Evolutionary conservation across 2,797 vertebrate species (phyloP), one percentile per base, ranked within the genome.

Genomic region (Myotis planiceps): DNA sequence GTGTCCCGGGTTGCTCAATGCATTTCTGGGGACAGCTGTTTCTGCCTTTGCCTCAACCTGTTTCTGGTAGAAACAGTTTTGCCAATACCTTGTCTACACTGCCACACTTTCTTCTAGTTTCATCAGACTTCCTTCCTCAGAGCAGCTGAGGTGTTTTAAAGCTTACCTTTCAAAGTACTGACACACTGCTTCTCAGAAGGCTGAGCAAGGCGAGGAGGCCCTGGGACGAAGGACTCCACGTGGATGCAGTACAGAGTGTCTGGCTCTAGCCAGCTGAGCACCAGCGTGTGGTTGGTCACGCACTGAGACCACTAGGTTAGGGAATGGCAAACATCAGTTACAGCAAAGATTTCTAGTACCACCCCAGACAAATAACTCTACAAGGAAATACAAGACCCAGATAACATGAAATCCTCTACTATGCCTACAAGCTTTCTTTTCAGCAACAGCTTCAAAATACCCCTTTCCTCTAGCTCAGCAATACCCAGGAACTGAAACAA

Each of bases 241-340:
- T 85, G 98, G 74, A 99, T 39, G 39, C 99, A 99, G 32, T 99
- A 99, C 65, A 68, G 66, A 6, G 98, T 99, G 94, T 96, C 95
- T 0, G 98, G 96, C 25, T 99, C 96, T 97, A 99, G 96, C 97
- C 96, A 85, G 39, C 93, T 76, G 83, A 98, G 96, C 68, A 97
- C 92, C 96, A 99, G 94, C 0, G 97, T 98, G 71, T 81, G 97
- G 93, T 98, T 98, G 90, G 96, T 98, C 90, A 98, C 51, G 27
- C 91, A 98, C 87, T 98, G 98, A n/a, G 76, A 97, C 98, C 98
- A 98, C 99, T 99, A 89, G 53, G 94, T 96, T 29, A 94, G 65
- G 18, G 8, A 94, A 92, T 88, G n/a, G 23, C 7, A 78, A 34
- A 60, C 2, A 42, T 12, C 13, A n/a, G 96, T 97, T 90, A 97